phyloP scores from a whole-genome alignment of 2,888 invertebrate species.

The Alsophila aescularia region DNA sequence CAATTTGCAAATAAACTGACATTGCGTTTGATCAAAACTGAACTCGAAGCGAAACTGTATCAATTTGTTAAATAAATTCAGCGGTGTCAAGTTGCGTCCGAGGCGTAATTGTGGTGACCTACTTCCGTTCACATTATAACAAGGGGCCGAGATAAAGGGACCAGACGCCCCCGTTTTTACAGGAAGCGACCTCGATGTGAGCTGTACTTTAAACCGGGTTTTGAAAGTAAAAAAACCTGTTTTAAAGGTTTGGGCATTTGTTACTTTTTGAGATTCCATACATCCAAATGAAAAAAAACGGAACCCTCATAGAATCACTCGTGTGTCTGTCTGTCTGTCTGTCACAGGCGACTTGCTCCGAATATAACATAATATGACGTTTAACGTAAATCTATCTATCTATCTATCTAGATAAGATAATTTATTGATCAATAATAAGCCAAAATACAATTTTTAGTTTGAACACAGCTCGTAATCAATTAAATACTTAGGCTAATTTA shows the following conservation, averaged over 20 bases:
- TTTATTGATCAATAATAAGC: too few relatives aligned
- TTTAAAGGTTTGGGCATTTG: constrained; percentile 11
- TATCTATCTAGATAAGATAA: too few relatives aligned
- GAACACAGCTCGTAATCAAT: too few relatives aligned
- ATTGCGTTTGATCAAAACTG: constrained; percentile 10
- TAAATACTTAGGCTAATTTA: too few relatives aligned
- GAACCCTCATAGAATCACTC: too few relatives aligned
- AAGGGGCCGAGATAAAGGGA: constrained; percentile 32
- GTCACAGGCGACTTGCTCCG: too few relatives aligned
- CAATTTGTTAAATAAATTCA: constrained; percentile 67
- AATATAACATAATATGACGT: too few relatives aligned
- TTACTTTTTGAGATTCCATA: too few relatives aligned
- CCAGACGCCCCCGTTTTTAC: constrained; percentile 35
- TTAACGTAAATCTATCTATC: too few relatives aligned
- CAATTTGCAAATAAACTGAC: background rate
- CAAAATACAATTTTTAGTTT: too few relatives aligned
- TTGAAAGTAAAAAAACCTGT: constrained; percentile 1
- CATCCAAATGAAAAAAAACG: too few relatives aligned
- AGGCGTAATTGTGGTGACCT: constrained; percentile 66
- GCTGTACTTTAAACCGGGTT: constrained; percentile 10
- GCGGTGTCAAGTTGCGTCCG: constrained; percentile 58
- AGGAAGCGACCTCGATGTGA: constrained; percentile 25
- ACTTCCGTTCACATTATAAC: constrained; percentile 54
- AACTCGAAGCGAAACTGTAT: constrained; percentile 46
- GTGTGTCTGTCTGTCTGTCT: too few relatives aligned